phyloP scores from a whole-genome alignment of 2,113 vertebrate species.

The Tringa solitaria region DNA sequence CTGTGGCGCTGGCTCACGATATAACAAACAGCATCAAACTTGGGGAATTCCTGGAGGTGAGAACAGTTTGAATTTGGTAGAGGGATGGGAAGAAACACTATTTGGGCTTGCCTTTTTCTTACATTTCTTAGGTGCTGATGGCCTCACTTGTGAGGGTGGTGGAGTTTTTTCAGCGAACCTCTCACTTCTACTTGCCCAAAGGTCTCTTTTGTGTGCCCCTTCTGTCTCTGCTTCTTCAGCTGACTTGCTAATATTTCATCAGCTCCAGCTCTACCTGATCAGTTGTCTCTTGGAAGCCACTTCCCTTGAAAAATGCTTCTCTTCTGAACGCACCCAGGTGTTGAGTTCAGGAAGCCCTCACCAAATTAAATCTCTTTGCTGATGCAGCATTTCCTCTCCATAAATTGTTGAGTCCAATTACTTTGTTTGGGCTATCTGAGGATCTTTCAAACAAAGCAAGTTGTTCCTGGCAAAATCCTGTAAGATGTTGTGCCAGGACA shows the following conservation, averaged over 20 bases:
- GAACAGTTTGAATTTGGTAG: neutral
- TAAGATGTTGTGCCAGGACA: neutral
- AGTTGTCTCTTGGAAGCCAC: neutral
- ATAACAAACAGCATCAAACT: neutral
- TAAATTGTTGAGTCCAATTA: neutral
- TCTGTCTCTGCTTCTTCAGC: neutral
- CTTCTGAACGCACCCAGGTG: neutral
- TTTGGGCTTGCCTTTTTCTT: neutral
- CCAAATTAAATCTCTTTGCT: neutral
- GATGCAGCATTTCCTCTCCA: neutral
- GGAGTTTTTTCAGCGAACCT: neutral
- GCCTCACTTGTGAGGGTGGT: neutral
- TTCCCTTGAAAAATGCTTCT: neutral
- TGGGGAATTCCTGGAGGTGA: neutral
- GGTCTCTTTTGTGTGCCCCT: neutral
- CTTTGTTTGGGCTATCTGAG: neutral
- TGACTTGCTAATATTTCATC: neutral
- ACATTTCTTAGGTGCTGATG: neutral
- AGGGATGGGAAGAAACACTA: rapidly evolving
- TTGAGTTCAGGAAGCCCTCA: neutral
- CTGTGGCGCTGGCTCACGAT: neutral
- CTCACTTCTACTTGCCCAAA: rapidly evolving
- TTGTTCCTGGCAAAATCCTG: neutral
- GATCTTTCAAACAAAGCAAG: neutral
- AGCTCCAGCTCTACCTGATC: neutral